Base-by-base conservation (phyloP, 2,888 invertebrate genomes). In the Limnephilus auricula region DNA sequence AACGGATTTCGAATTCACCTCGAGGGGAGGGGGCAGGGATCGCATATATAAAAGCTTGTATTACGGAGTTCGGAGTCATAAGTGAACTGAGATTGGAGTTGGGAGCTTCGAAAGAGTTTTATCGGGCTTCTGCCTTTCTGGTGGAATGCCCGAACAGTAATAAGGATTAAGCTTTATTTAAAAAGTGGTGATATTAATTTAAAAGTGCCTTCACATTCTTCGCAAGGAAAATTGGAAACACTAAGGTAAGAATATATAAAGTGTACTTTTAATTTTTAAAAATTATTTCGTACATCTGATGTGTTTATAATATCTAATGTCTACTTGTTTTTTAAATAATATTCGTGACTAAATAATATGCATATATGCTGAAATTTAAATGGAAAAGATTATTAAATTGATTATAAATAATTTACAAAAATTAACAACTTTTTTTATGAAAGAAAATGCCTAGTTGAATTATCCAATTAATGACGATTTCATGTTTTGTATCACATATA, bases 71-170 rank as follows among this genome's bases (percentile, higher is more conserved):
- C 37, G 50, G 18, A n/a, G 78, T 88, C 90, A 90, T 40, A 88
- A 82, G 90, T 90, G 80, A 34, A 65, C 31, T 32, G 88, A 88
- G 89, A 40, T 32, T 88, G 79, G 32, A 65, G 25, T 80, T n/a
- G 79, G 87, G 90, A 79, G 87, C 40, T 79, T 40, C 30, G 18
- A 25, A 65, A 82, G 78, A 88, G 88, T 88, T 80, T 84, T 88
- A 34, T 30, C 90, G 82, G 90, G 82, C 90, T 88, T 88, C 90
- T 90, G 90, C 90, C 90, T 50, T 34, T 90, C n/a, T n/a, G 90
- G 90, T 83, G 37, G 90, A 83, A 65, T 30, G 90, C 86, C 87
- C 15, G 90, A 32, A 12, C 34, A 31, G 40, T 65, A 6, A 18
- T 65, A 65, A 18, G 25, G 9, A 2, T 65, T 65, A 9, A 82